These are phyloP conservation scores for Leucophora obtusa DNA, from an alignment of 2,888 invertebrate species.

Conservation along the genomic window DNA sequence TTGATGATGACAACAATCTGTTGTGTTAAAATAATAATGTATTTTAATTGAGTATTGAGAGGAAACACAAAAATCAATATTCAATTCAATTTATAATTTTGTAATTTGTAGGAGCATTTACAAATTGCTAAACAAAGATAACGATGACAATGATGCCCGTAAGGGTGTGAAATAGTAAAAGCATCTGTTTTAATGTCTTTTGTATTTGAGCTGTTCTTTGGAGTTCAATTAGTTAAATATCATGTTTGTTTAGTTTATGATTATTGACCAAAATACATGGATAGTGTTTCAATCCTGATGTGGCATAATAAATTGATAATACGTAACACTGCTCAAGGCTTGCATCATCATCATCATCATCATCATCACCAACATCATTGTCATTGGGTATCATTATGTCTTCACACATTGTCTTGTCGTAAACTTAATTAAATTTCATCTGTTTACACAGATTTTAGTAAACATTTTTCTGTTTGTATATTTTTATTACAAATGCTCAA, in stretches of 20 bases:
- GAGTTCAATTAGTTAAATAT: slow-evolving; percentile 45
- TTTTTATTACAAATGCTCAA: slow-evolving; percentile 12
- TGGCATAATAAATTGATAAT: slow-evolving; percentile 44
- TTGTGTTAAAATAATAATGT: slow-evolving; percentile 51
- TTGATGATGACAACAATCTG: slow-evolving; percentile 50
- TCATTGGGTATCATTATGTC: not conserved
- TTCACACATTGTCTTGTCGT: slow-evolving; percentile 35
- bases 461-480: slow-evolving; percentile 31
- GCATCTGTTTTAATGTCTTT: slow-evolving; percentile 48
- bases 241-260: slow-evolving; percentile 42
- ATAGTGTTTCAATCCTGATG: slow-evolving; percentile 37
- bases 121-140: slow-evolving; percentile 5
- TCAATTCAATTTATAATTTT: slow-evolving; percentile 20
- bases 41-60: slow-evolving; percentile 28
- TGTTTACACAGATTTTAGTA: slow-evolving; percentile 73
- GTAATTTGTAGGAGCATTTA: slow-evolving; percentile 48
- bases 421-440: slow-evolving; percentile 73
- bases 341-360: slow-evolving; percentile 28
- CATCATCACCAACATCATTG: not conserved
- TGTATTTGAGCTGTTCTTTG: slow-evolving; percentile 15
- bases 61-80: slow-evolving; percentile 16
- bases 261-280: slow-evolving; percentile 15
- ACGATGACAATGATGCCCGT: slow-evolving; percentile 29
- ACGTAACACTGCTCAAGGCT: slow-evolving; percentile 40
- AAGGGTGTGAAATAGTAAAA: slow-evolving; percentile 57